These are phyloP conservation scores for Hypena proboscidalis DNA, from an alignment of 2,888 invertebrate genomes.

Conservation along the genomic window DNA sequence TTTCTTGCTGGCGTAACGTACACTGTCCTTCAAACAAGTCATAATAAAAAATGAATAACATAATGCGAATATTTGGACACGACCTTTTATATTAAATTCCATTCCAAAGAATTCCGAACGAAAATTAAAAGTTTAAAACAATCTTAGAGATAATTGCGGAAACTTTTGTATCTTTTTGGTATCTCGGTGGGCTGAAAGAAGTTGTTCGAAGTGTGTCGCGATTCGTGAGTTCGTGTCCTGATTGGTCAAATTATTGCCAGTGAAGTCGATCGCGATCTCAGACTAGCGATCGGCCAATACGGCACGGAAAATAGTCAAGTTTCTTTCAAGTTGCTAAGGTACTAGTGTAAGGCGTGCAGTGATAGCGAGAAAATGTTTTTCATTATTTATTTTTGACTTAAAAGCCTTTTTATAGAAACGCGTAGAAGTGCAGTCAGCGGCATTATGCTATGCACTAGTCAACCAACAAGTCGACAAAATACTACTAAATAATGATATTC, in stretches of 20 bases:
- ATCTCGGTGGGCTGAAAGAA: conserved; percentile 17
- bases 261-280: conserved; percentile 12
- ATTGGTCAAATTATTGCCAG: conserved; percentile 62
- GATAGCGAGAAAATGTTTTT: background rate
- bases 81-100: conserved; percentile 11
- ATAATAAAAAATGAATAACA: conserved; percentile 2
- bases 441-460: no score
- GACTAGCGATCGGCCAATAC: conserved; percentile 45
- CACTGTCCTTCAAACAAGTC: background rate
- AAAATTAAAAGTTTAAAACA: conserved; percentile 14
- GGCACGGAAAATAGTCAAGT: conserved; percentile 43
- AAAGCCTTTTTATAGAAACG: no score
- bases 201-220: no score
- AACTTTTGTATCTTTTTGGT: conserved; percentile 11
- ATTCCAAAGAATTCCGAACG: background rate
- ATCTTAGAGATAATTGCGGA: conserved; percentile 16
- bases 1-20: no score
- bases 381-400: background rate
- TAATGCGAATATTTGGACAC: background rate
- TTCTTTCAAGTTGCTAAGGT: background rate
- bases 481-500: no score
- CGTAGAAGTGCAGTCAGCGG: no score
- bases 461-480: no score
- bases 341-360: background rate
- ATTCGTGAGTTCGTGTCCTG: conserved; percentile 21